A percentile compares a stretch with the other conserved stretches of the same genome.
phyloP scores from a whole-genome alignment of 2,113 vertebrate species.

The Sinocyclocheilus maitianheensis region DNA sequence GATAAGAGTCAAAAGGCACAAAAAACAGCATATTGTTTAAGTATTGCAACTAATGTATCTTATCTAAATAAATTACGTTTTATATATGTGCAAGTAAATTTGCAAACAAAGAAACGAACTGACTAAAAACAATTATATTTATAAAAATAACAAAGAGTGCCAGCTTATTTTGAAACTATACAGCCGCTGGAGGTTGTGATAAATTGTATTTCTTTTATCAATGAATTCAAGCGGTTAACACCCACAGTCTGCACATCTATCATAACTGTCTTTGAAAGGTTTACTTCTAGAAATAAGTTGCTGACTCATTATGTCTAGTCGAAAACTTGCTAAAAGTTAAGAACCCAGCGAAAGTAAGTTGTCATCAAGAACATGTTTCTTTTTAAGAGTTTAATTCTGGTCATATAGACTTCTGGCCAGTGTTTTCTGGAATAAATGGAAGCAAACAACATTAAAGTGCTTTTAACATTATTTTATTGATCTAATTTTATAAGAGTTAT shows the following conservation, averaged over 20 bases:
- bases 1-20: neutral
- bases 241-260: neutral
- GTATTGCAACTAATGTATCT: no score
- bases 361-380: neutral
- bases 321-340: neutral
- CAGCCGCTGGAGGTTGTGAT: neutral
- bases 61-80: neutral
- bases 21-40: no score
- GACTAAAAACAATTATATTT: neutral
- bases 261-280: neutral
- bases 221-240: constrained; percentile 18
- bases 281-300: neutral
- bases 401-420: no score
- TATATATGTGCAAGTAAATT: neutral
- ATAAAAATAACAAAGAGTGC: neutral
- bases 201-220: neutral
- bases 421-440: neutral
- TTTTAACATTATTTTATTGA: constrained; percentile 11
- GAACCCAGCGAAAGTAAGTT: neutral
- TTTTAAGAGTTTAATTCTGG: neutral
- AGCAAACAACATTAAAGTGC: neutral
- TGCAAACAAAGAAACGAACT: neutral
- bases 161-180: neutral
- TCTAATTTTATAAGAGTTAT: neutral
- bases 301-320: neutral